phyloP scores from a whole-genome alignment of 2,797 vertebrate genomes.

The Centroberyx gerrardi region DNA sequence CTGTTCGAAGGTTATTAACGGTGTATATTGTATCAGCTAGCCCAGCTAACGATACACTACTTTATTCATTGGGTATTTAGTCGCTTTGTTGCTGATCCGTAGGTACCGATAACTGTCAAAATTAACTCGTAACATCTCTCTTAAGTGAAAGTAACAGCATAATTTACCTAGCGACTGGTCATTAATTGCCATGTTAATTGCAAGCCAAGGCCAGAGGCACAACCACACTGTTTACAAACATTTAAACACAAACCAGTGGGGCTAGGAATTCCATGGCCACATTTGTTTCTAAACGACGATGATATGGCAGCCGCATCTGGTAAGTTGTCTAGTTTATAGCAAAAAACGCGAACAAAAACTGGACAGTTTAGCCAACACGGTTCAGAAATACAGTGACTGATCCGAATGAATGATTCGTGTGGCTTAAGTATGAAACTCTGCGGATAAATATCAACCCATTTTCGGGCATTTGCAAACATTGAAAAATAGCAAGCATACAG shows the following conservation, averaged over 20 bases:
- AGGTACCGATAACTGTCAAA: constrained; percentile 24
- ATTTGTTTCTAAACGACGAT: constrained; percentile 4
- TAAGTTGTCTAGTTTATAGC: constrained; percentile 10
- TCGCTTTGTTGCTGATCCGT: not conserved
- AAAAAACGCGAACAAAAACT: not conserved
- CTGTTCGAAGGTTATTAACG: not conserved
- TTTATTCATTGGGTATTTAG: not conserved
- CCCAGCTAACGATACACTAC: accelerated
- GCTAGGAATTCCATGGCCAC: not conserved
- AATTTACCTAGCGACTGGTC: constrained; percentile 49
- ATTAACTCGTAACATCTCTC: not conserved
- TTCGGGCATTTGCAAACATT: too few species aligned
- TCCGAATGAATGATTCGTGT: constrained; percentile 59
- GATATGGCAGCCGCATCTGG: constrained; percentile 24
- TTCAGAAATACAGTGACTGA: constrained; percentile 14
- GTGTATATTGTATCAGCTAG: not conserved
- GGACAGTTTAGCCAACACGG: not conserved
- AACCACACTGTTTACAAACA: constrained; percentile 73
- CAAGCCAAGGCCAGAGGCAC: constrained; percentile 19
- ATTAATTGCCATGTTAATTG: constrained; percentile 46
- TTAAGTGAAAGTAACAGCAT: constrained; percentile 21
- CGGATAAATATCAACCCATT: not conserved
- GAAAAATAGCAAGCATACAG: not conserved
- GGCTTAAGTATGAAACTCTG: constrained; percentile 3
- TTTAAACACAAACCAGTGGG: not conserved